Conservation (phyloP, 1,140 invertebrate genomes). For the Drosophila grimshawi region DNA sequence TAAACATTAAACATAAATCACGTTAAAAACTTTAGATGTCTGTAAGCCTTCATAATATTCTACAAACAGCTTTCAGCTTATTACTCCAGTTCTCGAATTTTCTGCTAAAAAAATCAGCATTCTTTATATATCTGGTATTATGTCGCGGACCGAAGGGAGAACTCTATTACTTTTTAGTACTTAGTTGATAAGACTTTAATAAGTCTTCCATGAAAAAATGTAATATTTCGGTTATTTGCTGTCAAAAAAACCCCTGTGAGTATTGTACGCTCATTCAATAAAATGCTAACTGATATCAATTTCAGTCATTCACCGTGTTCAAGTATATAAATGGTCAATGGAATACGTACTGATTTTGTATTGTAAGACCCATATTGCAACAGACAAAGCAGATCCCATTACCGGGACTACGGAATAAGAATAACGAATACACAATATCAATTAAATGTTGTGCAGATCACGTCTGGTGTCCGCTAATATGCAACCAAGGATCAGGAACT, state of each 20-base stretch:
- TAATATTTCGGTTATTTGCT: background rate
- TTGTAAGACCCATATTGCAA: slow-evolving; percentile 27
- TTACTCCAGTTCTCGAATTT: too few species aligned
- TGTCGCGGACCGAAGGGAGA: too few species aligned
- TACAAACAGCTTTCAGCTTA: too few species aligned
- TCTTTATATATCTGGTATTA: too few species aligned
- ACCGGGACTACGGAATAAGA: slow-evolving; percentile 1
- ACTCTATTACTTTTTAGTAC: too few species aligned
- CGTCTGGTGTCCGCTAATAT: slow-evolving; percentile 20
- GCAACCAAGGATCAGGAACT: background rate
- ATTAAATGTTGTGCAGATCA: background rate
- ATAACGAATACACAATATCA: slow-evolving; percentile 4
- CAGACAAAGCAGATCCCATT: slow-evolving; percentile 17
- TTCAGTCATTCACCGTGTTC: slow-evolving; percentile 23
- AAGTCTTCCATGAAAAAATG: background rate
- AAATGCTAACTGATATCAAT: background rate
- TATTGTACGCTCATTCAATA: too few species aligned
- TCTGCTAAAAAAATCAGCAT: too few species aligned
- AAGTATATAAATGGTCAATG: slow-evolving; percentile 31
- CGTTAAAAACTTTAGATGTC: too few species aligned
- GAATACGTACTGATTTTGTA: slow-evolving; percentile 27
- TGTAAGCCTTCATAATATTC: too few species aligned
- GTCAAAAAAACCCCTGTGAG: too few species aligned
- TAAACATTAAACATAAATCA: too few species aligned
- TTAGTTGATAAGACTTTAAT: background rate